Percentiles rank a stretch among this genome's conserved stretches.
Evolutionary conservation across 2,888 invertebrate genomes (phyloP).

Genomic region (Iselma pallidipennis): DNA sequence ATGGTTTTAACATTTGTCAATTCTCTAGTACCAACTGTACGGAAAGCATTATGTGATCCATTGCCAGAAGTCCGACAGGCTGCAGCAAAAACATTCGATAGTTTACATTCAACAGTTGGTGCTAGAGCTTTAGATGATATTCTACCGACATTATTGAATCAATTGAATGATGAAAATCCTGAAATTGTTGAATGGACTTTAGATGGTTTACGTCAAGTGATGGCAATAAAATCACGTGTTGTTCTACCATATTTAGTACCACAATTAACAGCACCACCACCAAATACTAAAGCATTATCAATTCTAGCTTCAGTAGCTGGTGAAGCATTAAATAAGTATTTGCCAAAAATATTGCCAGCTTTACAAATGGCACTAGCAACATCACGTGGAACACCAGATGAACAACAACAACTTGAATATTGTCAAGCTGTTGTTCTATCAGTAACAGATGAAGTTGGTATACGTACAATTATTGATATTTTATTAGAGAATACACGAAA

Average conservation of each 20-base stretch:
- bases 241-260: conserved; percentile 97
- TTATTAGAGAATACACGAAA: conserved; percentile 76
- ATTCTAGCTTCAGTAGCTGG: conserved; percentile 95
- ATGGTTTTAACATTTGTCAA: conserved; percentile 90
- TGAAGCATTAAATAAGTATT: conserved; percentile 86
- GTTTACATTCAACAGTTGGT: conserved; percentile 92
- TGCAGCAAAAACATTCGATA: conserved; percentile 96
- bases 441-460: conserved; percentile 84
- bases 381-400: conserved; percentile 68
- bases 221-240: conserved; percentile 94
- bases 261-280: conserved; percentile 84
- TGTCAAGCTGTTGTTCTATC: conserved; percentile 93
- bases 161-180: conserved; percentile 77
- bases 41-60: conserved; percentile 91
- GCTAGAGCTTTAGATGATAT: conserved; percentile 95
- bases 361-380: conserved; percentile 75
- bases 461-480: conserved; percentile 85
- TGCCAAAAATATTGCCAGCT: conserved; percentile 91
- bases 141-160: conserved; percentile 85
- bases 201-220: conserved; percentile 95
- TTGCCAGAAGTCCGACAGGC: conserved; percentile 90
- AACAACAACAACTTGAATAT: conserved; percentile 81
- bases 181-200: conserved; percentile 85
- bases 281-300: conserved; percentile 92
- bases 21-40: conserved; percentile 90